Evolutionary conservation across 2,113 vertebrate species (phyloP), one percentile per base, ranked within the genome.

Genomic region (Ptilonorhynchus violaceus): DNA sequence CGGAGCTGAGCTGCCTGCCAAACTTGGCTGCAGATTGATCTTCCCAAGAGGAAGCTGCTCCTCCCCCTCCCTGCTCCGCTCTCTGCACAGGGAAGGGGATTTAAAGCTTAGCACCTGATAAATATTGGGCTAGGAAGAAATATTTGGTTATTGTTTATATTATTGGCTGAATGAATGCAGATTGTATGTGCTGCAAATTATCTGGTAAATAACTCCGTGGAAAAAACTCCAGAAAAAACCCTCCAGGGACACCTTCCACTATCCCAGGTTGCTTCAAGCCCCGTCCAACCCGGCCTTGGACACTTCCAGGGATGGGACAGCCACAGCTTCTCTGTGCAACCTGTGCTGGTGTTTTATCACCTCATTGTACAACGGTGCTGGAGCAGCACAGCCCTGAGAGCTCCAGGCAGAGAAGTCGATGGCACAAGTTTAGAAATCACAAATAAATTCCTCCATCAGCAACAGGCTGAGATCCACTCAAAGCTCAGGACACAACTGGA

Each of bases 131-230:
- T 20, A 6, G 35, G 18, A 17, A 33, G 55, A 84, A 93, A 17
- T 23, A 66, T 27, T 44, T 19, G 41, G 22, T 18, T 23, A 7
- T 6, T 76, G 66, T 14, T 58, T 8, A 0, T 23, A 1, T 23
- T 8, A 7, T 5, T 53, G 59, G 68, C n/a, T 67, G 3, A 56
- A 69, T 6, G 58, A 68, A 13, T 7, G 46, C 7, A 42, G 25
- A 22, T 50, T 1, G 23, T 2, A 18, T 0, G 2, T 35, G 56
- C 70, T 85, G 53, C 23, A 37, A 69, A 60, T 49, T 4, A 46
- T 10, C 53, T 56, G 2, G 23, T 63, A 24, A 18, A 0, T 11
- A 15, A 5, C 7, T 20, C 47, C 60, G 13, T 0, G 15, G 50
- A 24, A 44, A 63, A 49, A 47, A 10, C 63, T 47, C 7, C 55